Evolutionary conservation across 2,888 invertebrate species (phyloP).

Genomic region (Lypha dubia): DNA sequence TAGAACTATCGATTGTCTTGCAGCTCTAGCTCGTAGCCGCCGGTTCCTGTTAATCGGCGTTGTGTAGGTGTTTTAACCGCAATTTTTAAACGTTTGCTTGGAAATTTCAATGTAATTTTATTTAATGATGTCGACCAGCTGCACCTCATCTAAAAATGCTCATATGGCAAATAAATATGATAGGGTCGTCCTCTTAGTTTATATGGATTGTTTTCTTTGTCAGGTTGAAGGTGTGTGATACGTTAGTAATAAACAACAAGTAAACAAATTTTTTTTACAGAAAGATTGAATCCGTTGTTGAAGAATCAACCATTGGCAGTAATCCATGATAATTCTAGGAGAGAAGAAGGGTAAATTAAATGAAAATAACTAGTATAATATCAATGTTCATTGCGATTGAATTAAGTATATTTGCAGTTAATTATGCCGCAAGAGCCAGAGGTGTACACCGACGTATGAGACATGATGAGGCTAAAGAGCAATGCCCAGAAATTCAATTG

Average conservation of each 20-base stretch:
- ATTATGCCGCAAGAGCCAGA: constrained; percentile 95
- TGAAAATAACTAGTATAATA: neutral
- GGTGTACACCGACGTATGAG: constrained; percentile 96
- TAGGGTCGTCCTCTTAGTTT: constrained; percentile 93
- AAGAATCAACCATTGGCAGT: constrained; percentile 96
- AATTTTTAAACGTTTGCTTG: neutral
- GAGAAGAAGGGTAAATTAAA: constrained; percentile 92
- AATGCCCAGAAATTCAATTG: constrained; percentile 94
- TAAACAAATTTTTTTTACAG: constrained; percentile 77
- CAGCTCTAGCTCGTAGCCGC: no score
- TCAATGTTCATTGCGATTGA: neutral
- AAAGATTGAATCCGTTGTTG: constrained; percentile 91
- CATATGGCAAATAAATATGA: constrained; percentile 83
- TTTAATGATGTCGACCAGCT: constrained; percentile 31
- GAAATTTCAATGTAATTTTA: neutral
- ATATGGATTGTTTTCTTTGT: constrained; percentile 99
- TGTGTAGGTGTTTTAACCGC: no score
- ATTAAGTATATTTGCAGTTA: constrained; percentile 96
- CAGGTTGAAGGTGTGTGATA: constrained; percentile 91
- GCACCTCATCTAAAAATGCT: constrained; percentile 74
- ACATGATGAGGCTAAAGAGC: constrained; percentile 93
- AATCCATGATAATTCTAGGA: constrained; percentile 97
- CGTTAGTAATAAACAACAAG: no score
- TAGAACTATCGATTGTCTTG: no score
- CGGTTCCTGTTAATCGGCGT: no score